Evolutionary conservation across 2,113 vertebrate genomes (phyloP).

Genomic region (Plecotus auritus): DNA sequence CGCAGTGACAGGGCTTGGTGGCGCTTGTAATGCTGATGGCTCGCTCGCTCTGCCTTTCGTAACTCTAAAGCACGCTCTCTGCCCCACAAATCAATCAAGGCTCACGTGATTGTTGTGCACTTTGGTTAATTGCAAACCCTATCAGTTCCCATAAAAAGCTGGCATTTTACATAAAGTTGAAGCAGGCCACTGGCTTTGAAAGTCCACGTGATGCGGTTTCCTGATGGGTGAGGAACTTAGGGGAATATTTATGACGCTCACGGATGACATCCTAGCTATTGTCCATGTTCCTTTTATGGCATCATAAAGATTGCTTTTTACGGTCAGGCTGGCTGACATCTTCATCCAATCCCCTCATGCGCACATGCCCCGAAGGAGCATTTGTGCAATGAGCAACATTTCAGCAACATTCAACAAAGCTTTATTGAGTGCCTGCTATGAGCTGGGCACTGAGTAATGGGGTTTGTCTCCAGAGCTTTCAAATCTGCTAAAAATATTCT

Average conservation of each 20-base stretch:
- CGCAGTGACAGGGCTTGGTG: background rate
- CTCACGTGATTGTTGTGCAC: background rate
- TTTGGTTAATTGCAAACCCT: constrained; percentile 40
- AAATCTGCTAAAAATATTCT: constrained; percentile 50
- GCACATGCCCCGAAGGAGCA: background rate
- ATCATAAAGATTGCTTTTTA: constrained; percentile 53
- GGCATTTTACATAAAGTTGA: background rate
- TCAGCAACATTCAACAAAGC: constrained; percentile 13
- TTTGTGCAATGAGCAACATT: background rate
- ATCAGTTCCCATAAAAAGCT: constrained; percentile 7
- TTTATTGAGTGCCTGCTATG: background rate
- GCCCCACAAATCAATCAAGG: background rate
- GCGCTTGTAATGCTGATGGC: background rate
- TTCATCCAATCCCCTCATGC: constrained; percentile 24
- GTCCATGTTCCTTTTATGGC: constrained; percentile 11
- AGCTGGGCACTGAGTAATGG: background rate
- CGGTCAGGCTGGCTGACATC: constrained; percentile 22
- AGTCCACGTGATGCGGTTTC: background rate
- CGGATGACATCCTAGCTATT: constrained; percentile 2
- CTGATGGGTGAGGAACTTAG: background rate
- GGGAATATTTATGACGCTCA: constrained; percentile 35
- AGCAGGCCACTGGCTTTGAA: background rate
- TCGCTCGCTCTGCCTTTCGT: background rate
- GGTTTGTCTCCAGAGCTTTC: constrained; percentile 50
- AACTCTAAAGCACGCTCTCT: background rate